phyloP scores from a whole-genome alignment of 1,140 invertebrate genomes.

The Diorhabda carinulata region DNA sequence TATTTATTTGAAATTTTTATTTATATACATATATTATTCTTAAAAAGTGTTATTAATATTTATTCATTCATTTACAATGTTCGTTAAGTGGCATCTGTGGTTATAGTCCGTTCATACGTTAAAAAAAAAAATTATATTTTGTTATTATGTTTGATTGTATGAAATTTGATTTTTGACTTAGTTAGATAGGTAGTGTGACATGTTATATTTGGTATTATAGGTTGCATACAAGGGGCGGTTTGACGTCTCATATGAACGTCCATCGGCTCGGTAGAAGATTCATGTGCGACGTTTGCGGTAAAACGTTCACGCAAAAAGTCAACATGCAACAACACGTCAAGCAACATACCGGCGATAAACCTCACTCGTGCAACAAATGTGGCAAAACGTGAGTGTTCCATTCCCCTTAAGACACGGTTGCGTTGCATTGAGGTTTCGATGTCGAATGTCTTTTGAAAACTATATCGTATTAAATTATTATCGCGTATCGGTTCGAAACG shows the following conservation, averaged over 20 bases:
- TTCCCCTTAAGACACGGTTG: too few relatives aligned
- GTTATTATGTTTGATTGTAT: neutral
- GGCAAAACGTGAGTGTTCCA: slow-evolving; percentile 49
- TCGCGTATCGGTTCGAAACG: too few relatives aligned
- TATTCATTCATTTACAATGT: too few relatives aligned
- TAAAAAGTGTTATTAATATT: too few relatives aligned
- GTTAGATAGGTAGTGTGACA: neutral
- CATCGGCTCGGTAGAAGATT: slow-evolving; percentile 27
- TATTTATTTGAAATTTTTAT: neutral
- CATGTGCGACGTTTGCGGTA: slow-evolving; percentile 37
- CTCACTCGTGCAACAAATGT: slow-evolving; percentile 64
- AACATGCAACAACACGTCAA: slow-evolving; percentile 55
- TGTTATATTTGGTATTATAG: slow-evolving; percentile 34
- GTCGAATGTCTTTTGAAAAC: too few relatives aligned
- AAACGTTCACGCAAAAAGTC: slow-evolving; percentile 30
- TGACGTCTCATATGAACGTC: slow-evolving; percentile 50
- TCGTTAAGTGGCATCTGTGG: too few relatives aligned
- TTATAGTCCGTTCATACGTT: neutral
- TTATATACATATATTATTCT: too few relatives aligned
- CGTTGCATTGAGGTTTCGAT: too few relatives aligned
- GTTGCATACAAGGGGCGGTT: slow-evolving; percentile 49
- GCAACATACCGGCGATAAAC: slow-evolving; percentile 67
- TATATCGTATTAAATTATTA: too few relatives aligned
- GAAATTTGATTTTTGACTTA: neutral
- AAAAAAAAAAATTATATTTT: neutral